Percentiles rank a stretch among this genome's conserved stretches.
phyloP scores from a whole-genome alignment of 2,113 vertebrate genomes.

The Vimba vimba region DNA sequence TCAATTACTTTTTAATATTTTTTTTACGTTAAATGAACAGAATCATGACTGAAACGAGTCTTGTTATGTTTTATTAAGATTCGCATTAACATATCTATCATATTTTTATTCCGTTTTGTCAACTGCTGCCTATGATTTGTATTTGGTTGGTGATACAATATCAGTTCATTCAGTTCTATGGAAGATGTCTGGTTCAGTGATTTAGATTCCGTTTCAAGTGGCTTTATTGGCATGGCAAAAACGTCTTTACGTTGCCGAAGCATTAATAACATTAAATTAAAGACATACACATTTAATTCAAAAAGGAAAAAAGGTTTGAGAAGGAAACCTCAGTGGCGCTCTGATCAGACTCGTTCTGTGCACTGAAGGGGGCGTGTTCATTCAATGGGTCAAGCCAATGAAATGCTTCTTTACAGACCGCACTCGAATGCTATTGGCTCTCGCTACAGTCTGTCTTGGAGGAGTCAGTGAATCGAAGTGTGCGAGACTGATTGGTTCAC shows the following conservation, averaged over 20 bases:
- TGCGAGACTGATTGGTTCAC: neutral
- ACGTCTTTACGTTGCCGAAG: neutral
- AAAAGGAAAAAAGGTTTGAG: neutral
- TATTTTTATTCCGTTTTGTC: neutral
- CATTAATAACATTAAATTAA: neutral
- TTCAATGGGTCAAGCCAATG: neutral
- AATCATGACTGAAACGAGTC: neutral
- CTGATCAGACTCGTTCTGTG: neutral
- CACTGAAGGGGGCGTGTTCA: neutral
- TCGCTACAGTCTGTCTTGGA: neutral
- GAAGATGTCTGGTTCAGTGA: too few relatives aligned
- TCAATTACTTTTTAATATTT: neutral
- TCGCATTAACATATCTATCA: neutral
- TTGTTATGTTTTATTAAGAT: neutral
- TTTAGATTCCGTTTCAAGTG: too few relatives aligned
- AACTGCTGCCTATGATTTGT: neutral
- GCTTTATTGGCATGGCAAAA: neutral
- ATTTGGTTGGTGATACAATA: too few relatives aligned
- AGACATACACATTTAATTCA: neutral
- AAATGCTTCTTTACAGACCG: neutral
- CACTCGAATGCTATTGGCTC: slow-evolving; percentile 3
- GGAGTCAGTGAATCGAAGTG: neutral
- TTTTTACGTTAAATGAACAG: neutral
- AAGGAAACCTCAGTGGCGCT: neutral
- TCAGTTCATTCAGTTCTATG: too few relatives aligned